Evolutionary conservation across 2,113 vertebrate species (phyloP), one percentile per base, ranked within the genome.

Genomic region (Phrynosoma platyrhinos): DNA sequence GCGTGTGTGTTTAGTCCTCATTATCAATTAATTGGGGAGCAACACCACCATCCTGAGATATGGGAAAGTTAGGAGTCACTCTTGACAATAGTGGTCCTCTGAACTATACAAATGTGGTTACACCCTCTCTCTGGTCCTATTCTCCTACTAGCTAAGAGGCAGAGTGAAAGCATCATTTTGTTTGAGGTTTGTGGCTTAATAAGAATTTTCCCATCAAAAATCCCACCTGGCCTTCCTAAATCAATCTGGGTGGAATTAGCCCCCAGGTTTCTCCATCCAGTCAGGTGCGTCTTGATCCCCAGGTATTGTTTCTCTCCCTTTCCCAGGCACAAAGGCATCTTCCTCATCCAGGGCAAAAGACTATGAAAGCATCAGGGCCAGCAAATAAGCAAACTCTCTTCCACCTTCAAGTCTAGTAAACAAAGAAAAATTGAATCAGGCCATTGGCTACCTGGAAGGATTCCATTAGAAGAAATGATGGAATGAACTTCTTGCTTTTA

Each of bases 171-270:
- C 6, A 58, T 80, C 23, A n/a, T 64, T 62, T 85, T 76, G 62
- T 85, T 55, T 77, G 58, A 36, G 7, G 36, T 64, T 40, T 32
- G 71, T 76, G 55, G 13, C 36, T 77, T 62, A 62, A 62, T 62
- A 12, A 62, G 58, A 18, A 18, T 18, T 74, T 82, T 82, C 32
- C 55, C 79, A 82, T 87, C 79, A 74, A 32, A 55, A 16, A 10
- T 47, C 40, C 55, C 79, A 82, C 79, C 79, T 76, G 86, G 79
- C n/a, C 40, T 88, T 88, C 71, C 71, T 82, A 32, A 88, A 75
- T 64, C 69, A 75, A 16, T 30, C 71, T 62, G 52, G n/a, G 23
- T 27, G 8, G 8, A 75, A 76, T 82, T 25, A 74, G 40, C 30
- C 71, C 79, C 25, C 25, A 76, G 53, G 71, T 30, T 77, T 82